phyloP scores from a whole-genome alignment of 2,113 vertebrate genomes.

The Noturus placidus region DNA sequence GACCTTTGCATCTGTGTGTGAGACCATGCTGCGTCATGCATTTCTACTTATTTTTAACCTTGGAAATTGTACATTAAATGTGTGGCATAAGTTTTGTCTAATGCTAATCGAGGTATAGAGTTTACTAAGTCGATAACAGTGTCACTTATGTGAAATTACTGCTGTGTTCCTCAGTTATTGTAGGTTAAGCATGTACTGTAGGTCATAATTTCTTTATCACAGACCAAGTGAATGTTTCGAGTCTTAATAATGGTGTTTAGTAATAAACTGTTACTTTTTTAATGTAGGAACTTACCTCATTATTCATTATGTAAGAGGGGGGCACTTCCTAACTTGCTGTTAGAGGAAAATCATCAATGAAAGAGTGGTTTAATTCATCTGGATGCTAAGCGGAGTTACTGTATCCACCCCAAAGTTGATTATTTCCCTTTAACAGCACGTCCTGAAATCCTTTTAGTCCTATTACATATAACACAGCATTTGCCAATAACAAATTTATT shows the following conservation, averaged over 20 bases:
- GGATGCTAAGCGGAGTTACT: background rate
- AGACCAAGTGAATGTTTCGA: background rate
- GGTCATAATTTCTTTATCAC: background rate
- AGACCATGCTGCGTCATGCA: background rate
- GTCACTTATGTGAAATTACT: background rate
- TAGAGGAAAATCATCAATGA: background rate
- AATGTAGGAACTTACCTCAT: background rate
- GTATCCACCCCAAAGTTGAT: background rate
- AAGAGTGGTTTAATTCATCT: background rate
- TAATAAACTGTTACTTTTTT: background rate
- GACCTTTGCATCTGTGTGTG: background rate
- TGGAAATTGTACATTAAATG: background rate
- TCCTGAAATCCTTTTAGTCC: background rate
- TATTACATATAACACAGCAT: background rate
- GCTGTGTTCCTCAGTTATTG: background rate
- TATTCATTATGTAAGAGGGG: background rate
- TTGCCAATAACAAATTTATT: background rate
- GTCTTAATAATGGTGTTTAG: background rate
- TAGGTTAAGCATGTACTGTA: background rate
- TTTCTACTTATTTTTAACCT: background rate
- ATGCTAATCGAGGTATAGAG: background rate
- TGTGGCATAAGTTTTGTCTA: background rate
- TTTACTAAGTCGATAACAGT: constrained; percentile 3
- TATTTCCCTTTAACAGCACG: background rate
- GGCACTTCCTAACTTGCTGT: background rate